Conservation (phyloP, 1,140 invertebrate species). For the Sipha flava region DNA sequence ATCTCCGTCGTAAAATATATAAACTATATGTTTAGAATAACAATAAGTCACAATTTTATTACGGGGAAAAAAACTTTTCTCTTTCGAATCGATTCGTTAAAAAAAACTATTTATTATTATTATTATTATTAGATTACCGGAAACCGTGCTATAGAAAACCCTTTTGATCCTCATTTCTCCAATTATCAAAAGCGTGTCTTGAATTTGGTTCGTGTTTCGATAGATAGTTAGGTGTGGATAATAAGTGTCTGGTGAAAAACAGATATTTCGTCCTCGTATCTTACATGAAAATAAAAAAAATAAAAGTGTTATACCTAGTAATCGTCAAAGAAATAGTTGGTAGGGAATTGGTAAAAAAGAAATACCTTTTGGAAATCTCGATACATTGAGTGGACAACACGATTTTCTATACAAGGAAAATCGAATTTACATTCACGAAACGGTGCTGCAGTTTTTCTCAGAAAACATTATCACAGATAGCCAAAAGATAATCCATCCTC, state of each 20-base stretch:
- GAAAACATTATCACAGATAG: background rate
- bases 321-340: background rate
- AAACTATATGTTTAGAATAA: background rate
- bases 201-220: background rate
- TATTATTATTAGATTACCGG: background rate
- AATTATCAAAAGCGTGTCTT: background rate
- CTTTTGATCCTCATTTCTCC: background rate
- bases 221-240: background rate
- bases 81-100: background rate
- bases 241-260: background rate
- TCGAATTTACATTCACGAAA: constrained; percentile 11
- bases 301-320: background rate
- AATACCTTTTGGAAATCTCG: background rate
- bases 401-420: background rate
- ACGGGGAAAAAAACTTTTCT: background rate
- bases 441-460: background rate
- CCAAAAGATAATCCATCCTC: constrained; percentile 11
- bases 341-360: background rate
- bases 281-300: background rate
- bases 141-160: background rate
- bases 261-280: background rate
- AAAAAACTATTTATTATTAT: background rate
- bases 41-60: background rate
- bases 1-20: background rate
- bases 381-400: background rate